Evolutionary conservation across 1,140 invertebrate genomes (phyloP), one percentile per base, ranked within the genome.

Genomic region (Megalonaias nervosa): DNA sequence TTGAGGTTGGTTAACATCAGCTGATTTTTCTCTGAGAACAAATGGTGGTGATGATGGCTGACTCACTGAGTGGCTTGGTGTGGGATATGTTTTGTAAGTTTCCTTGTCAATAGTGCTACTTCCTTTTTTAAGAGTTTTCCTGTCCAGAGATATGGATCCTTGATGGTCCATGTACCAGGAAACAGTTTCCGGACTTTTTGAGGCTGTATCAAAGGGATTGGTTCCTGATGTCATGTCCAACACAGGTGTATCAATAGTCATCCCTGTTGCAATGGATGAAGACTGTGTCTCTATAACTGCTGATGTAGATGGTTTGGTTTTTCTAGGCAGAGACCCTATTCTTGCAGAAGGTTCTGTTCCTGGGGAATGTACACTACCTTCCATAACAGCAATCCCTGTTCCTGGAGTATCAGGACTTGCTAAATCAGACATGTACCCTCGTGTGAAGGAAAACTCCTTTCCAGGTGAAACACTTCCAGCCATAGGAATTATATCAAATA

Each of bases 401-500:
- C 82, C 86, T 14, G 85, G 76, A 17, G 85, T 85, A 31, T 86
- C 87, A 9, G 89, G 88, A 72, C 84, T 89, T 57, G 84, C 75
- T 11, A 88, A 48, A 58, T 86, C 79, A 83, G 86, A 88, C 88
- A 89, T 87, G 72, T 89, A 90, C 12, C 88, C 86, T 56, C 87
- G 73, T 13, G 89, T 88, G 71, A 88, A 87, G 17, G 82, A 75
- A 72, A 89, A 86, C 64, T 82, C 84, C 65, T 84, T 85, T 11
- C 78, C 73, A 5, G 87, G 85, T 16, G 82, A 80, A 4, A 76
- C 60, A 26, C 80, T 68, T 14, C 79, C 80, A 62, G 79, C 67
- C 14, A 71, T 73, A 21, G 72, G 81, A 6, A 80, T 77, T 19
- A 96, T 96, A 79, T 97, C 95, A 89, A 98, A 97, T 48, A 99